Evolutionary conservation across 1,140 invertebrate species (phyloP).

Genomic region (Drosophila ficusphila): DNA sequence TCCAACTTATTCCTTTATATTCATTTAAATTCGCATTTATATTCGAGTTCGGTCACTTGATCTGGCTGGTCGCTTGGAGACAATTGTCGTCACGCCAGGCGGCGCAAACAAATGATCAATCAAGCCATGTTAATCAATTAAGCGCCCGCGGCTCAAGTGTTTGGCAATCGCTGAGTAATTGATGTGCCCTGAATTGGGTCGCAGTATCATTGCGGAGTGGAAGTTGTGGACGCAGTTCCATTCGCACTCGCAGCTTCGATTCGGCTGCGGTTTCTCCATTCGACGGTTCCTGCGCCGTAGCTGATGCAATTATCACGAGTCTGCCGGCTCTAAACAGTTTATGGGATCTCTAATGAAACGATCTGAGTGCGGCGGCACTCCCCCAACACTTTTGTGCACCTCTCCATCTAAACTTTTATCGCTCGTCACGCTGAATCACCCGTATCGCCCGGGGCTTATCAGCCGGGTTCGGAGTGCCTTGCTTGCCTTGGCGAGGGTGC

Average conservation of each 20-base stretch:
- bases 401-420: constrained; percentile 13
- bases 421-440: constrained; percentile 46
- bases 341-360: constrained; percentile 36
- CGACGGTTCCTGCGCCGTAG: constrained; percentile 8
- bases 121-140: constrained; percentile 71
- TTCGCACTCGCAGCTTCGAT: constrained; percentile 5
- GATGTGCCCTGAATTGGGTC: constrained; percentile 70
- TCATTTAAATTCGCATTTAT: constrained; percentile 21
- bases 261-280: constrained; percentile 2
- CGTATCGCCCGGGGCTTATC: constrained; percentile 31
- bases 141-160: constrained; percentile 67
- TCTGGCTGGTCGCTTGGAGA: constrained; percentile 50
- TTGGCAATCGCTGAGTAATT: constrained; percentile 80
- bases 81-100: constrained; percentile 69
- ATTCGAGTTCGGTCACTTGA: constrained; percentile 36
- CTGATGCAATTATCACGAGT: constrained; percentile 43
- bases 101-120: constrained; percentile 78
- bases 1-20: not conserved
- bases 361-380: constrained; percentile 5
- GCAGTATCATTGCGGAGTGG: not conserved
- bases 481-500: constrained; percentile 41
- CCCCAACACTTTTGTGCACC: constrained; percentile 1
- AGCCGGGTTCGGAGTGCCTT: constrained; percentile 21
- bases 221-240: not conserved
- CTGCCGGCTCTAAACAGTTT: constrained; percentile 36